phyloP scores from a whole-genome alignment of 2,113 vertebrate species.

The Nerophis ophidion region DNA sequence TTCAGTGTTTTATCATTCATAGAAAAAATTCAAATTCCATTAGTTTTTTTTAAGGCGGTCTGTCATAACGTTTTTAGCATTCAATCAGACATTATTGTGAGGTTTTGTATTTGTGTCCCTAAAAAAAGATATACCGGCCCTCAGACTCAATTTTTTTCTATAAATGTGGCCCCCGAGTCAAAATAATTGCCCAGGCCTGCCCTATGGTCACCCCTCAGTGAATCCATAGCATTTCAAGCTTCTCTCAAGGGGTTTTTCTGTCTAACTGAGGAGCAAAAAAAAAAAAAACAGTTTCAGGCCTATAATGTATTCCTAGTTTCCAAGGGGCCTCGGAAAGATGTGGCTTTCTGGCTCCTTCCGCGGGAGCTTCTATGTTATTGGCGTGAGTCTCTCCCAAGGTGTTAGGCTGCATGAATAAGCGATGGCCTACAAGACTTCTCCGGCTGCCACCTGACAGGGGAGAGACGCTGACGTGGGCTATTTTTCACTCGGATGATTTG shows the following conservation, averaged over 20 bases:
- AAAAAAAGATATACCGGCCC: too few relatives aligned
- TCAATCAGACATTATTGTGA: too few relatives aligned
- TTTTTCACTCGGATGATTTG: conserved; percentile 34
- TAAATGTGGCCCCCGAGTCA: too few relatives aligned
- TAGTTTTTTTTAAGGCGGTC: too few relatives aligned
- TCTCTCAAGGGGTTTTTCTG: conserved; percentile 43
- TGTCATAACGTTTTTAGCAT: too few relatives aligned
- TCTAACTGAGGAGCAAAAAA: conserved; percentile 30
- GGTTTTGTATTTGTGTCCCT: too few relatives aligned
- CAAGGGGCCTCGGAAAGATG: conserved; percentile 39
- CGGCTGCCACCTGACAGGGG: conserved; percentile 41
- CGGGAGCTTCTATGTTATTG: conserved; percentile 55
- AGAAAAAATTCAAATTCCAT: too few relatives aligned
- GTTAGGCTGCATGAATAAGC: conserved; percentile 62
- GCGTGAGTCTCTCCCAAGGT: conserved; percentile 47
- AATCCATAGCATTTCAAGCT: conserved; percentile 59
- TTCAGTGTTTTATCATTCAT: too few relatives aligned
- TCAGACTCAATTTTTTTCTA: too few relatives aligned
- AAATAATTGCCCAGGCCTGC: too few relatives aligned
- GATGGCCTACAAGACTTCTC: conserved; percentile 50
- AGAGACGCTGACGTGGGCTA: conserved; percentile 35
- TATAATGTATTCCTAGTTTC: conserved; percentile 48
- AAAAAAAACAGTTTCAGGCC: conserved; percentile 17
- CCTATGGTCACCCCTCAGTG: conserved; percentile 45
- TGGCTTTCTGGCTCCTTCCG: conserved; percentile 45